Evolutionary conservation across 2,797 vertebrate species (phyloP).

Genomic region (Podarcis siculus): DNA sequence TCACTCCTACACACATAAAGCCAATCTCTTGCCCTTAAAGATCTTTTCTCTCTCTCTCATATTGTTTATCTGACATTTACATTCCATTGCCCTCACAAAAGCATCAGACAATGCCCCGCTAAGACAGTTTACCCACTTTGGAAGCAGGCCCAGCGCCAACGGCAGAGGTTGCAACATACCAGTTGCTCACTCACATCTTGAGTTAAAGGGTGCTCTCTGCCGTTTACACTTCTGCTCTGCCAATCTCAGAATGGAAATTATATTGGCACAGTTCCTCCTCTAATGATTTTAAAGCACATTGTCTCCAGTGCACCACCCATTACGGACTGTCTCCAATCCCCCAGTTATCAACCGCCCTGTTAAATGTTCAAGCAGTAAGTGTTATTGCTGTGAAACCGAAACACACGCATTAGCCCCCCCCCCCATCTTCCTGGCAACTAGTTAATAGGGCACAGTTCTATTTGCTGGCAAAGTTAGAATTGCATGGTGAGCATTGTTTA

Average conservation of each 20-base stretch:
- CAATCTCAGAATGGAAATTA: not conserved
- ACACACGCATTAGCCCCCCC: no score
- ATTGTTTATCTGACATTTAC: not conserved
- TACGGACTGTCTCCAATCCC: no score
- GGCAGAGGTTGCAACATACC: not conserved
- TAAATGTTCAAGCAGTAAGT: not conserved
- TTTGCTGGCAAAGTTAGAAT: not conserved
- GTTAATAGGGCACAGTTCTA: not conserved
- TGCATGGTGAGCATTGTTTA: not conserved
- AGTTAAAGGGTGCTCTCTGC: not conserved
- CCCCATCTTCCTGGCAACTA: not conserved
- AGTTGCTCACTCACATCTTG: not conserved
- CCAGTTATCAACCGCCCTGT: not conserved
- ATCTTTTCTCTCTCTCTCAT: not conserved
- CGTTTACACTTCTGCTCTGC: not conserved
- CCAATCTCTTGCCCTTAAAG: not conserved
- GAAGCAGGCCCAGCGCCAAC: constrained; percentile 3
- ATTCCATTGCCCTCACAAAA: not conserved
- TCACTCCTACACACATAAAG: not conserved
- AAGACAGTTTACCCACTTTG: not conserved
- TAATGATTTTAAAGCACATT: not conserved
- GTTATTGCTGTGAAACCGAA: not conserved
- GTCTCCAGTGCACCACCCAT: not conserved
- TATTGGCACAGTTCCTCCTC: not conserved
- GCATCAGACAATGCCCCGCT: not conserved